Conservation (phyloP, 2,797 vertebrate genomes). For the Labeo calbasu region DNA sequence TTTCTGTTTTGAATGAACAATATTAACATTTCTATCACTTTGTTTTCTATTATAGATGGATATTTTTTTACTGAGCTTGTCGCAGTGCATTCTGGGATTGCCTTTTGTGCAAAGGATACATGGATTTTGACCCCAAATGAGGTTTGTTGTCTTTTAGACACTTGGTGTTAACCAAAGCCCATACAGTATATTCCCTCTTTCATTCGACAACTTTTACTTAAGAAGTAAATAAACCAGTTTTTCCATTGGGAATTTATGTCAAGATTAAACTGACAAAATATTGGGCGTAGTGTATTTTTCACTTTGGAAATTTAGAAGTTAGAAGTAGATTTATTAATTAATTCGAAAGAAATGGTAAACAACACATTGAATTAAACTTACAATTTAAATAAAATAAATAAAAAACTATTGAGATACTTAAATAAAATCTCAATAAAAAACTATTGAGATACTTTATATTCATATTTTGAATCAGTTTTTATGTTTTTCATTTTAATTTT, state of each 20-base stretch:
- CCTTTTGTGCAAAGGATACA: not conserved
- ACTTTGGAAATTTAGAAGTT: not conserved
- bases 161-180: not conserved
- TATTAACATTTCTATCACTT: not conserved
- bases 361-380: not conserved
- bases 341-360: not conserved
- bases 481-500: no score
- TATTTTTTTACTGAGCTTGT: not conserved
- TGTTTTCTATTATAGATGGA: not conserved
- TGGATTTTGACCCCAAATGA: not conserved
- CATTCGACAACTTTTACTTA: not conserved
- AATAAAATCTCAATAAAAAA: no score
- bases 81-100: constrained; percentile 9
- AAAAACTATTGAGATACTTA: no score
- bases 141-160: not conserved
- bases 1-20: not conserved
- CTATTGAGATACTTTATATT: no score
- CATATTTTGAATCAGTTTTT: no score
- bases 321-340: not conserved
- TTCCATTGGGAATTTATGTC: not conserved
- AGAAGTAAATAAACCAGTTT: not conserved
- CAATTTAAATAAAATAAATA: no score
- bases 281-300: not conserved
- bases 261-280: not conserved
- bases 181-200: not conserved